Evolutionary conservation across 1,140 invertebrate genomes (phyloP), one percentile per base, ranked within the genome.

Genomic region (Pinna nobilis): DNA sequence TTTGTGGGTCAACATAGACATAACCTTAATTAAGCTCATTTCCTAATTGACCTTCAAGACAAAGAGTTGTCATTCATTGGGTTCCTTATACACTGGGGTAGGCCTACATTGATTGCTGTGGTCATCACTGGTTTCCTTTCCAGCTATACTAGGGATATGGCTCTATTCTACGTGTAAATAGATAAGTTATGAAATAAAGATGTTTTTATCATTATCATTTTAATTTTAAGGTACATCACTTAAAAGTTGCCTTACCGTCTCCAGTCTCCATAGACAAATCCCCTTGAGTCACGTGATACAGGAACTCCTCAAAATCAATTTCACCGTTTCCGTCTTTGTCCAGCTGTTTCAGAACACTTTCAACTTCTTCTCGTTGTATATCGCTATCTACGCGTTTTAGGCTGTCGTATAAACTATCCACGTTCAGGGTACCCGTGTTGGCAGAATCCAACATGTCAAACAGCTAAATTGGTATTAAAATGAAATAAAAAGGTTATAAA

Each of bases 271-370:
- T 61, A 13, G 32, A 39, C 1, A 60, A n/a, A 25, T 75, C 57
- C 13, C 71, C 76, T 32, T 70, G 53, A n/a, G 77, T 78, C 79
- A 84, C 82, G 35, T 79, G 76, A 23, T 64, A 60, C 25, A 81
- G 64, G 49, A 84, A 82, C 49, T 84, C 86, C 57, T 88, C 85
- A 65, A 88, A 88, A 65, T 82, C 81, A 39, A 88, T 88, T 64
- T 84, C 82, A 0, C 79, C 78, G 50, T 86, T 86, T 20, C 85
- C 85, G 69, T 87, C 85, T 33, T 86, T 84, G 51, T 88, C 87
- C 7, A 86, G 77, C 28, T 83, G 82, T 49, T 81, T 83, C 20
- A 88, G 75, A 6, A 86, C 79, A 28, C 78, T 64, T 47, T 86
- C 81, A 6, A 88, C 78, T 50, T 88, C 88, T 30, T 85, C 80